These are phyloP conservation scores for Drosophila kambysellisi DNA, from an alignment of 2,888 invertebrate species.

Conservation along the genomic window DNA sequence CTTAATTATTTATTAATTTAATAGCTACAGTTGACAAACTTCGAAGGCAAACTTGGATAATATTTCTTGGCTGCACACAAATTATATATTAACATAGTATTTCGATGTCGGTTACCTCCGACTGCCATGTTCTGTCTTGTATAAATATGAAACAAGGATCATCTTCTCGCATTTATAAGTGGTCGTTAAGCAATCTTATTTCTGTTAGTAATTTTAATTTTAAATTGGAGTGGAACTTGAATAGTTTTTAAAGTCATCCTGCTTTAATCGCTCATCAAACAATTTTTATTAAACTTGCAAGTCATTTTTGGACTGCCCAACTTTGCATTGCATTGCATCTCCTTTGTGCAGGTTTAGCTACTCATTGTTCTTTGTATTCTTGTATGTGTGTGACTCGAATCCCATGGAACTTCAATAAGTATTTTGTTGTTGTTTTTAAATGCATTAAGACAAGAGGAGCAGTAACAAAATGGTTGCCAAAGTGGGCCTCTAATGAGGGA, in stretches of 20 bases:
- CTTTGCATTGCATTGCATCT: not conserved
- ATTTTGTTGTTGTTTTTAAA: slow-evolving; percentile 28
- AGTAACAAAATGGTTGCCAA: slow-evolving; percentile 34
- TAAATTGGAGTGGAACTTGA: not conserved
- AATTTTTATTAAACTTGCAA: not conserved
- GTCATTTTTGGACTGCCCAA: not conserved
- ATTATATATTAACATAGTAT: too few species aligned
- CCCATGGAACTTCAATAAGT: slow-evolving; percentile 6
- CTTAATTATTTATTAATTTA: too few species aligned
- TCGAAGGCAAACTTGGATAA: too few species aligned
- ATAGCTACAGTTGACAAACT: too few species aligned
- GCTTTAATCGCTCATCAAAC: not conserved
- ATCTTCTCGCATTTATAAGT: slow-evolving; percentile 10
- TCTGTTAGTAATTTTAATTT: not conserved
- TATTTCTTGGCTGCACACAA: too few species aligned
- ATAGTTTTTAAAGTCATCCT: not conserved
- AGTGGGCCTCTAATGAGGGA: slow-evolving; percentile 71
- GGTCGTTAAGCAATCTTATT: slow-evolving; percentile 3
- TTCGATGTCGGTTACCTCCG: too few species aligned
- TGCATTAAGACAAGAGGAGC: slow-evolving; percentile 33
- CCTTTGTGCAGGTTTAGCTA: not conserved
- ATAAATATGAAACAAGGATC: not conserved
- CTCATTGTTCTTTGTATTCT: not conserved
- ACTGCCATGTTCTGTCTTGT: not conserved
- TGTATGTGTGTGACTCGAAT: not conserved